Base-by-base conservation (phyloP, 1,140 invertebrate genomes). In the Agrypnia vestita region DNA sequence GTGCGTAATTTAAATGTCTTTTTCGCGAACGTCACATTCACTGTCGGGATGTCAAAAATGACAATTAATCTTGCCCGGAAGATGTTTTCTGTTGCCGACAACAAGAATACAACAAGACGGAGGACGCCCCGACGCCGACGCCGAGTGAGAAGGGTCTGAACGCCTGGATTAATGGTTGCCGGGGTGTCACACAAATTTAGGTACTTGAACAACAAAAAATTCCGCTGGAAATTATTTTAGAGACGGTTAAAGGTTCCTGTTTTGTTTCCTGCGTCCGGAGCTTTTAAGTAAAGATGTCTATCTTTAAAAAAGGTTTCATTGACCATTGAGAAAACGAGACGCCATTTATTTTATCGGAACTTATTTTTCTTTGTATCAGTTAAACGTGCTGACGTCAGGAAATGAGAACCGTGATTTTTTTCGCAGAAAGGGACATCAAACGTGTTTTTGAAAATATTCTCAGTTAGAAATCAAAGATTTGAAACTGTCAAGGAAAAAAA, bases 51-150 rank as follows among this genome's bases (percentile, higher is more conserved):
- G 61, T 64, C 61, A 64, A 64, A 64, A 43, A 25, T 17, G 35
- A 35, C 61, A 64, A 64, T 64, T 64, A 64, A 64, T 64, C 61
- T 64, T 64, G n/a, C 19, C 21, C 19, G n/a, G 61, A 64, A 64
- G 61, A 21, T 64, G 61, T 64, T 64, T 64, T 64, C 61, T 64
- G 61, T 43, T n/a, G n/a, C 35, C 61, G 61, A 64, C 61, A 44
- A 35, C 19, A 64, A 43, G 19, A 25, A 64, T 13, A 64, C 61
- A 43, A 64, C 6, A 62, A 25, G 25, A 62, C 13, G 25, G 25
- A 35, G 8, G 12, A 6, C 59, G 4, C 53, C n/a, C 53, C 53
- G n/a, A 51, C 25, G 25, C 25, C 25, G 25, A 35, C 25, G 25
- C 25, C 25, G 25, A 35, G 11, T 51, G 49, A 51, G 8, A 51